A percentile compares a stretch with the other conserved stretches of the same genome.
Conservation (phyloP, 2,113 vertebrate genomes). For the Pteronura brasiliensis region DNA sequence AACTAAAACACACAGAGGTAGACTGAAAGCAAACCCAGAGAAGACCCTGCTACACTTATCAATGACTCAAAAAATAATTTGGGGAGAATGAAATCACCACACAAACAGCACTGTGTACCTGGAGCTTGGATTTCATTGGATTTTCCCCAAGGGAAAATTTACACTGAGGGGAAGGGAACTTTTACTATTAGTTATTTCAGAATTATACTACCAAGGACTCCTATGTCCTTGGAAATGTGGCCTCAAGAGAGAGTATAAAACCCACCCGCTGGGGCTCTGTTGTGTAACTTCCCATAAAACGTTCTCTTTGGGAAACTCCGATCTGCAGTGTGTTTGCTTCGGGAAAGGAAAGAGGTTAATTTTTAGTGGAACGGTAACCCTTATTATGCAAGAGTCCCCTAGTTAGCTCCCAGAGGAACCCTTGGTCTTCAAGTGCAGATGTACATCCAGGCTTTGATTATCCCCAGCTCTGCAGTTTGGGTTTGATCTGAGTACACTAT, state of each 20-base stretch:
- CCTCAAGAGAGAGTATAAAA: neutral
- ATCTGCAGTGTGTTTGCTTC: neutral
- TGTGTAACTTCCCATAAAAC: neutral
- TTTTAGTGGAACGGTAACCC: neutral
- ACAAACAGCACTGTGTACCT: neutral
- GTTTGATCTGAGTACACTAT: neutral
- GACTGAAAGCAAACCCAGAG: neutral
- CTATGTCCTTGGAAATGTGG: neutral
- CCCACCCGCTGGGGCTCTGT: neutral
- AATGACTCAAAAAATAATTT: neutral
- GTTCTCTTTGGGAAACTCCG: neutral
- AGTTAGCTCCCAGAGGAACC: neutral
- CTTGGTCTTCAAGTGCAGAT: neutral
- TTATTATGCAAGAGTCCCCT: neutral
- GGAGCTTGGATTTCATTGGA: neutral
- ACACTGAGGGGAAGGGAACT: neutral
- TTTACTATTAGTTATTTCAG: neutral
- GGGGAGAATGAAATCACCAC: neutral
- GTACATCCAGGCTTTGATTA: neutral
- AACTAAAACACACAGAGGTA: neutral
- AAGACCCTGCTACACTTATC: neutral
- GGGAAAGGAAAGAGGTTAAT: neutral
- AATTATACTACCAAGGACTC: neutral
- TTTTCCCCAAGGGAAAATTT: neutral
- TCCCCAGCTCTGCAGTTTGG: neutral